A percentile compares a stretch with the other conserved stretches of the same genome.
Evolutionary conservation across 2,888 invertebrate genomes (phyloP).

Genomic region (Cordylochernes scorpioides): DNA sequence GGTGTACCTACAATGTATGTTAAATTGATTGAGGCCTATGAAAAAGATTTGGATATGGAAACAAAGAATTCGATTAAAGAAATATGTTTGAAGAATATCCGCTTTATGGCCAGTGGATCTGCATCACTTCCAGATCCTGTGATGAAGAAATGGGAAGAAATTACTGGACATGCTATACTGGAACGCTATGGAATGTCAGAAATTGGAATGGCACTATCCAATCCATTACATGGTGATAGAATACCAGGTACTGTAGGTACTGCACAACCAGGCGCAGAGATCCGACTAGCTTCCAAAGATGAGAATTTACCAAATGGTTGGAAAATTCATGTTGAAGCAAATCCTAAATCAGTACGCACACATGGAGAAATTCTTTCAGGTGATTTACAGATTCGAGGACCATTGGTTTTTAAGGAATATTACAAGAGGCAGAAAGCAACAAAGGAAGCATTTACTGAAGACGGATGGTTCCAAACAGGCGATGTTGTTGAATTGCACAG

Average conservation of each 20-base stretch:
- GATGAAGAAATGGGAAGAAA: slow-evolving; percentile 45
- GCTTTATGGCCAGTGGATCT: slow-evolving; percentile 49
- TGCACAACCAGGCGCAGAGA: too few species aligned
- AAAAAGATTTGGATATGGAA: slow-evolving; percentile 28
- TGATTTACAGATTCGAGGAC: too few species aligned
- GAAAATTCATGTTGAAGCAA: too few species aligned
- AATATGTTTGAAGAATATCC: slow-evolving; percentile 17
- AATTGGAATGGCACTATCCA: slow-evolving; percentile 60
- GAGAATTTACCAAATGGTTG: too few species aligned
- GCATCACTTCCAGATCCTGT: slow-evolving; percentile 47
- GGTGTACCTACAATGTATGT: slow-evolving; percentile 73
- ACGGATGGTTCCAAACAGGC: slow-evolving; percentile 71
- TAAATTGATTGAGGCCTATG: slow-evolving; percentile 44
- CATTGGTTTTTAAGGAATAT: slow-evolving; percentile 42
- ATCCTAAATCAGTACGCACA: too few species aligned
- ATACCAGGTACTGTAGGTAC: too few species aligned
- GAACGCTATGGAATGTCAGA: slow-evolving; percentile 55
- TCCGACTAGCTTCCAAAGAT: too few species aligned
- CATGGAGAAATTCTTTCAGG: too few species aligned
- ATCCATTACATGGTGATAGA: slow-evolving; percentile 34
- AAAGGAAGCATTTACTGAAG: slow-evolving; percentile 38
- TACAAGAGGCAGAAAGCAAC: slow-evolving; percentile 45
- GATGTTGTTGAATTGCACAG: slow-evolving; percentile 41
- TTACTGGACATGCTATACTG: slow-evolving; percentile 48
- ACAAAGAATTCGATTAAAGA: background rate